Evolutionary conservation across 2,113 vertebrate species (phyloP).

Genomic region (Microcebus lehilahytsara): DNA sequence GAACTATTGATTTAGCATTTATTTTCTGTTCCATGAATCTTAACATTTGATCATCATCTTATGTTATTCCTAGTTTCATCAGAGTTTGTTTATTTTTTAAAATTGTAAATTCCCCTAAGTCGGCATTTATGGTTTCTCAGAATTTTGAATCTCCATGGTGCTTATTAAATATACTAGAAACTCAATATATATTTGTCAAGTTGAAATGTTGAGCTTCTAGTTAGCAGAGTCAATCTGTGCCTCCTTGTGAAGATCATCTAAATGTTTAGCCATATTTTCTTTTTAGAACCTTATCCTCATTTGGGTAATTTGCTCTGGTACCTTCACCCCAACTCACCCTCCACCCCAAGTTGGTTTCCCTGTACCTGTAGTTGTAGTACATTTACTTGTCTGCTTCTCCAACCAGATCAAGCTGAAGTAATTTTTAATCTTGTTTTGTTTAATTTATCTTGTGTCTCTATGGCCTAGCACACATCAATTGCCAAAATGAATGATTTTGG

Average conservation of each 20-base stretch:
- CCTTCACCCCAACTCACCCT: not conserved
- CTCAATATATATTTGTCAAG: not conserved
- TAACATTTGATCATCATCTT: not conserved
- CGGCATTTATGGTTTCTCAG: constrained; percentile 5
- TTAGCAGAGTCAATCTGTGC: not conserved
- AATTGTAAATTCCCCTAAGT: not conserved
- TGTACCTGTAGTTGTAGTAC: too few relatives aligned
- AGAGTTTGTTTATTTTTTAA: constrained; percentile 2
- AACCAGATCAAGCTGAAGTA: not conserved
- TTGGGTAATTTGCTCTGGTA: not conserved
- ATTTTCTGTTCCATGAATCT: constrained; percentile 30
- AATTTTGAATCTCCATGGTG: not conserved
- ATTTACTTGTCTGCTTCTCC: not conserved
- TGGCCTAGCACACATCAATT: not conserved
- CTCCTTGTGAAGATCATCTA: not conserved
- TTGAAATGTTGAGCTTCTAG: not conserved
- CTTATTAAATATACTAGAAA: not conserved
- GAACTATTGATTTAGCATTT: not conserved
- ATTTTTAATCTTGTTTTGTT: constrained; percentile 32
- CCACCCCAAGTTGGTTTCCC: accelerated
- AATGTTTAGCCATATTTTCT: not conserved
- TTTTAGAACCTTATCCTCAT: not conserved
- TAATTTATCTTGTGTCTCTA: not conserved
- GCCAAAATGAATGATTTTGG: not conserved
- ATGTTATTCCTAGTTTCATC: not conserved